A percentile compares a stretch with the other conserved stretches of the same genome.
These are phyloP conservation scores for Anadara kagoshimensis DNA, from an alignment of 1,140 invertebrate genomes.

Conservation along the genomic window DNA sequence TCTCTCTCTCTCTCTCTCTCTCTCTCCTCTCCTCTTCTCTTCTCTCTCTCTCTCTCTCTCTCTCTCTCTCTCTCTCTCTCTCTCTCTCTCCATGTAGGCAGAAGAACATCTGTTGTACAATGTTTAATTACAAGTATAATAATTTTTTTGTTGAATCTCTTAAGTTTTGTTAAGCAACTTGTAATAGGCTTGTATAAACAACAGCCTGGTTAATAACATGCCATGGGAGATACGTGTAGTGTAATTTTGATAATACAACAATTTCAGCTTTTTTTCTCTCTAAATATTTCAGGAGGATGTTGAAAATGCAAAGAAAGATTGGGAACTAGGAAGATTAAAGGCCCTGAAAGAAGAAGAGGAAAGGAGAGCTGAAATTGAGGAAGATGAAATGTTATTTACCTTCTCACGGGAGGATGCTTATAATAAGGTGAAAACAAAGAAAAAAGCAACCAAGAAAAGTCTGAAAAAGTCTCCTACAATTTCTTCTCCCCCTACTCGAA, in stretches of 20 bases:
- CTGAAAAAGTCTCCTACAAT: too few relatives aligned
- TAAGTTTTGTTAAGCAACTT: too few relatives aligned
- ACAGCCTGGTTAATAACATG: too few relatives aligned
- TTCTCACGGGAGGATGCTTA: constrained; percentile 68
- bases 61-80: too few relatives aligned
- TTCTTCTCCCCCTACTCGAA: constrained; percentile 15
- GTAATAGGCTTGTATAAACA: too few relatives aligned
- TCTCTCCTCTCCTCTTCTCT: not conserved
- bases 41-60: too few relatives aligned
- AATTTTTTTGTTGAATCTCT: too few relatives aligned
- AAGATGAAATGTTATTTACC: constrained; percentile 80
- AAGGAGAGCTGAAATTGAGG: constrained; percentile 77
- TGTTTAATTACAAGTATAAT: too few relatives aligned
- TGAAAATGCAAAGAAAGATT: constrained; percentile 85
- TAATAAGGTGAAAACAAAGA: constrained; percentile 67
- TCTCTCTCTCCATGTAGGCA: too few relatives aligned
- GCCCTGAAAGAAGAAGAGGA: constrained; percentile 77
- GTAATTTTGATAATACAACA: constrained; percentile 4
- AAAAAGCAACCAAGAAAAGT: constrained; percentile 42
- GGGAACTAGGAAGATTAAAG: constrained; percentile 90
- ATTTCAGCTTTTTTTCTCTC: not conserved
- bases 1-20: not conserved
- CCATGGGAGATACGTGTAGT: not conserved
- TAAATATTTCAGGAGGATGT: constrained; percentile 78
- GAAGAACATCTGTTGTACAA: too few relatives aligned